Conservation (phyloP, 2,888 invertebrate genomes). For the Pyralis farinalis region DNA sequence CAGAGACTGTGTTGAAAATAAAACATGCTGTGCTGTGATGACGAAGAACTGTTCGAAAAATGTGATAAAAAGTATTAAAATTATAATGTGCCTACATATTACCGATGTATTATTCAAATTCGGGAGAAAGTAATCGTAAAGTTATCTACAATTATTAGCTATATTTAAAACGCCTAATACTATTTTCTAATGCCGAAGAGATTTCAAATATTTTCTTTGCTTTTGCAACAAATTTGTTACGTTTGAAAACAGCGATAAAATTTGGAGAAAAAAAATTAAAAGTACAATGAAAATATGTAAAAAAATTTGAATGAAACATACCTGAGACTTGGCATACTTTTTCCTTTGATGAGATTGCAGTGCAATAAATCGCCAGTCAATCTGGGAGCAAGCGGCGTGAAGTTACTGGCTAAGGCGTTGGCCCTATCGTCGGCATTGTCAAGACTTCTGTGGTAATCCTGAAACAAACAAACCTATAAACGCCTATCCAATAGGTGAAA, state of each 20-base stretch:
- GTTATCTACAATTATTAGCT: conserved; percentile 6
- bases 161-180: conserved; percentile 5
- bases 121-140: conserved; percentile 12
- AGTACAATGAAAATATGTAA: conserved; percentile 12
- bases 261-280: conserved; percentile 12
- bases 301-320: conserved; percentile 56
- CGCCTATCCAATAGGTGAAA: not conserved
- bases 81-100: conserved; percentile 4
- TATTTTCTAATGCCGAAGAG: conserved; percentile 4
- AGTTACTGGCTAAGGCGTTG: conserved; percentile 84
- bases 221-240: conserved; percentile 12
- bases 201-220: conserved; percentile 9
- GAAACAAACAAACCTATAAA: conserved; percentile 25
- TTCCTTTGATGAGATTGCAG: conserved; percentile 92
- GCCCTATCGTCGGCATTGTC: conserved; percentile 90
- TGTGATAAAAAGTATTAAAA: conserved; percentile 13
- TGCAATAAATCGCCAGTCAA: conserved; percentile 72
- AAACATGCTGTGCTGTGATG: conserved; percentile 66
- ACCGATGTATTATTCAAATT: not conserved
- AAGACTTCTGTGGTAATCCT: conserved; percentile 92
- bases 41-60: conserved; percentile 11
- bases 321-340: conserved; percentile 98
- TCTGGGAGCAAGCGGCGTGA: conserved; percentile 79
- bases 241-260: conserved; percentile 15
- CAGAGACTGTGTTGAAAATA: conserved; percentile 48